Conservation (phyloP, 2,888 invertebrate species). For the Torymus aiolomorphi region DNA sequence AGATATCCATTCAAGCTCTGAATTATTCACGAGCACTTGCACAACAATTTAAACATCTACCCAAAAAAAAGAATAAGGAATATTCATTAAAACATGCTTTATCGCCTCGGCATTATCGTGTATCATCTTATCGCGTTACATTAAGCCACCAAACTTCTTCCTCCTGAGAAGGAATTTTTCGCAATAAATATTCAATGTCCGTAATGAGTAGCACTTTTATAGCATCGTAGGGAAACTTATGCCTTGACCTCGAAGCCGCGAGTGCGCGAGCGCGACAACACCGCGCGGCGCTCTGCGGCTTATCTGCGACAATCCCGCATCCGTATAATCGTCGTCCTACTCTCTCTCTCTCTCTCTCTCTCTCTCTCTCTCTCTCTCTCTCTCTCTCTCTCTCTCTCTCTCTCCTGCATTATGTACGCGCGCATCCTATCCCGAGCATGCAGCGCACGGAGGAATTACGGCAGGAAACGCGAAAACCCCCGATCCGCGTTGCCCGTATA, state of each 20-base stretch:
- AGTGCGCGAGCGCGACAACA: neutral
- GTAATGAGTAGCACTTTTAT: constrained; percentile 53
- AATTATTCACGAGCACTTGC: no score
- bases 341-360: neutral
- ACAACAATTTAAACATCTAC: no score
- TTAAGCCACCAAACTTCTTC: constrained; percentile 32
- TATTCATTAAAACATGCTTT: constrained; percentile 48
- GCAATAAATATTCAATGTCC: constrained; percentile 56
- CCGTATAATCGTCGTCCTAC: constrained; percentile 58
- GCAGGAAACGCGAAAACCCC: constrained; percentile 64
- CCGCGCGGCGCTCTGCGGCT: constrained; percentile 21
- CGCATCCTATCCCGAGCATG: constrained; percentile 50
- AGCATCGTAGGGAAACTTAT: constrained; percentile 43
- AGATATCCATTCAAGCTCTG: no score
- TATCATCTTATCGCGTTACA: constrained; percentile 56
- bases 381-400: neutral
- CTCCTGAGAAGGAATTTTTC: constrained; percentile 26
- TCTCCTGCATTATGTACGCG: constrained; percentile 43
- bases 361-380: constrained; percentile 1
- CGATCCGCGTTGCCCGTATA: constrained; percentile 64
- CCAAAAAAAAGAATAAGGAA: constrained; percentile 4
- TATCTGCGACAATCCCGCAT: constrained; percentile 61
- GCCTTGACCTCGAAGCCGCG: constrained; percentile 50
- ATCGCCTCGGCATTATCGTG: constrained; percentile 46
- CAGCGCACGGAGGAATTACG: constrained; percentile 61